A percentile compares a stretch with the other conserved stretches of the same genome.
phyloP scores from a whole-genome alignment of 2,113 vertebrate species.

The Anhinga anhinga region DNA sequence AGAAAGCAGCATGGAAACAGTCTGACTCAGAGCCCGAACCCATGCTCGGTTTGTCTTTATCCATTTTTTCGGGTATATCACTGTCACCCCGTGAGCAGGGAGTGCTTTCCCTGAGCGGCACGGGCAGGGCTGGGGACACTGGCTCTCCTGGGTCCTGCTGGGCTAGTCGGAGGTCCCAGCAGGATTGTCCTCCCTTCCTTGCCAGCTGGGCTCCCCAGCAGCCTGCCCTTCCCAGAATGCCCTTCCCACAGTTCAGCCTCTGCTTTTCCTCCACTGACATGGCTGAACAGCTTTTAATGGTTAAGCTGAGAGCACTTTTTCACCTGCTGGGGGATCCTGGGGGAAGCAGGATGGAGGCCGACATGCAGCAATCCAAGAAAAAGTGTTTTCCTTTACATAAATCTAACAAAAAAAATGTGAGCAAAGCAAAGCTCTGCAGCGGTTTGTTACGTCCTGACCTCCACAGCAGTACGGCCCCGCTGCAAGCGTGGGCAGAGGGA shows the following conservation, averaged over 20 bases:
- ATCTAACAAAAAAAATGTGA: background rate
- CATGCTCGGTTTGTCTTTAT: fast-evolving
- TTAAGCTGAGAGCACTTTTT: background rate
- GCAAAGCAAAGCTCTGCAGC: background rate
- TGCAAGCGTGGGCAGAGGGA: background rate
- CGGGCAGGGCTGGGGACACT: background rate
- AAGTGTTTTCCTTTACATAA: background rate
- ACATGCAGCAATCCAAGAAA: background rate
- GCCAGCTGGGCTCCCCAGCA: background rate
- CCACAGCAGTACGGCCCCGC: fast-evolving
- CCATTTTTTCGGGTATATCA: background rate
- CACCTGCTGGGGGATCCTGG: background rate
- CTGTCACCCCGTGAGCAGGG: fast-evolving
- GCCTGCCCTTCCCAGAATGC: background rate
- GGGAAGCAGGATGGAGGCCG: background rate
- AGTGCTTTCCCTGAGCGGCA: fast-evolving
- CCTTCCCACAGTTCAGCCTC: background rate
- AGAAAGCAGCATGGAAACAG: background rate
- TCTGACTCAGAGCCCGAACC: background rate
- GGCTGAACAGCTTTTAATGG: background rate
- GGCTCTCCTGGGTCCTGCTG: background rate
- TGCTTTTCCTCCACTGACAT: background rate
- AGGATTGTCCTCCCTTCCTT: background rate
- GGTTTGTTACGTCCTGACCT: background rate
- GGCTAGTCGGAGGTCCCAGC: background rate